Evolutionary conservation across 1,140 invertebrate species (phyloP).

Genomic region (Trichonephila clavata): DNA sequence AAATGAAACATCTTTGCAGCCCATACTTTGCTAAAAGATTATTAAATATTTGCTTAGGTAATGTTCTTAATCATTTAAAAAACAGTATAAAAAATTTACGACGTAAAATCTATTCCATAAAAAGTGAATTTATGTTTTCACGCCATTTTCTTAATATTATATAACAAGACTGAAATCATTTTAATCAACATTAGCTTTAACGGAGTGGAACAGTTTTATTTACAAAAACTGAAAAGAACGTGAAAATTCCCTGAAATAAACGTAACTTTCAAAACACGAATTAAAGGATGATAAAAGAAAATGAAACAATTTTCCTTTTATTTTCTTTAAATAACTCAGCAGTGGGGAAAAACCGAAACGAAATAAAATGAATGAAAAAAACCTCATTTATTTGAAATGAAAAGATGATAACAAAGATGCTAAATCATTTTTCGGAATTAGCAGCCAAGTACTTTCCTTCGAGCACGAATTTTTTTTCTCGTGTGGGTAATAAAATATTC

Average conservation of each 20-base stretch:
- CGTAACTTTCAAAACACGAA: background rate
- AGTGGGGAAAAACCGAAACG: background rate
- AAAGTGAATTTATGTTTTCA: no score
- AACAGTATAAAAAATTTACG: no score
- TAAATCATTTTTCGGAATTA: slow-evolving; percentile 25
- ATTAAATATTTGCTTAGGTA: no score
- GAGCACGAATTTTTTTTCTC: background rate
- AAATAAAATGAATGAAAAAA: background rate
- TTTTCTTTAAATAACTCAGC: background rate
- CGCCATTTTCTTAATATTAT: no score
- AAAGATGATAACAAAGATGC: background rate
- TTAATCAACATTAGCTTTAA: no score
- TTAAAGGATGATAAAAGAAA: background rate
- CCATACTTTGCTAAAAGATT: no score
- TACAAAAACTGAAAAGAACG: background rate
- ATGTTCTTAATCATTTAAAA: no score
- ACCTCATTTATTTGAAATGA: background rate
- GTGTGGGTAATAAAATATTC: background rate
- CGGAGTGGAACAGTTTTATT: no score
- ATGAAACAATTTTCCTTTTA: background rate
- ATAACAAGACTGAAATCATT: no score
- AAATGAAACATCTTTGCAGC: no score
- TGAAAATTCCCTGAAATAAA: background rate
- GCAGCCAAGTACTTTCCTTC: background rate
- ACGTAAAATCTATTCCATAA: no score